These are phyloP conservation scores for Cercocebus atys DNA, from an alignment of 2,113 vertebrate genomes.

Conservation along the genomic window DNA sequence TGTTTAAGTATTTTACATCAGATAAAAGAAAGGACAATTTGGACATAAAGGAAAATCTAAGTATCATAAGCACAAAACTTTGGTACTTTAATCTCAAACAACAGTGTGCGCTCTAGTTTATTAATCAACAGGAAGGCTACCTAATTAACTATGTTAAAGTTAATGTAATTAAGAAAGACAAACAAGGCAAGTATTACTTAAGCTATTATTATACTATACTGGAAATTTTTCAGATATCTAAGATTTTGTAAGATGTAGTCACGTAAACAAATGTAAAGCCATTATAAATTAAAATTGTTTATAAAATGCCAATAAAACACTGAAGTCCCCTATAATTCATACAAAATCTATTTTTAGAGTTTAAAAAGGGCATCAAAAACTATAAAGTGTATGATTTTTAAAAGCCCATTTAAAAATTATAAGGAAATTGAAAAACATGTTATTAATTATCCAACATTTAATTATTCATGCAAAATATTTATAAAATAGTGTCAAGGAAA, in stretches of 20 bases:
- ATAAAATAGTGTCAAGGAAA: background rate
- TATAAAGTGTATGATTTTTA: background rate
- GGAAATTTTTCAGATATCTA: constrained; percentile 24
- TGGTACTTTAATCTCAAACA: background rate
- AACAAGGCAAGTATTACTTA: background rate
- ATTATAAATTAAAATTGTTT: constrained; percentile 38
- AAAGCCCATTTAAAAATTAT: constrained; percentile 24
- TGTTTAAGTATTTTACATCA: background rate
- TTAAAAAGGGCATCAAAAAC: constrained; percentile 26
- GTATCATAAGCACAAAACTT: constrained; percentile 1
- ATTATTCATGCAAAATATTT: constrained; percentile 32
- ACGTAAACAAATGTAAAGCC: constrained; percentile 46
- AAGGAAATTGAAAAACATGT: background rate
- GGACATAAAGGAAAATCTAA: constrained; percentile 31
- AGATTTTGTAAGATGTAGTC: background rate
- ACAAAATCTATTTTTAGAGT: background rate
- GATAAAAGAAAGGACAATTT: background rate
- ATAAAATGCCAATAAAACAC: constrained; percentile 19
- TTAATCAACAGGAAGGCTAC: background rate
- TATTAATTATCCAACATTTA: background rate
- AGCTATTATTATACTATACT: background rate
- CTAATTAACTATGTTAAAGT: background rate
- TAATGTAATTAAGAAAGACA: background rate
- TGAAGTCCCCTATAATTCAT: background rate
- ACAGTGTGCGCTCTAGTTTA: background rate